Evolutionary conservation across 2,797 vertebrate genomes (phyloP).

Genomic region (Diglossa cyanea): DNA sequence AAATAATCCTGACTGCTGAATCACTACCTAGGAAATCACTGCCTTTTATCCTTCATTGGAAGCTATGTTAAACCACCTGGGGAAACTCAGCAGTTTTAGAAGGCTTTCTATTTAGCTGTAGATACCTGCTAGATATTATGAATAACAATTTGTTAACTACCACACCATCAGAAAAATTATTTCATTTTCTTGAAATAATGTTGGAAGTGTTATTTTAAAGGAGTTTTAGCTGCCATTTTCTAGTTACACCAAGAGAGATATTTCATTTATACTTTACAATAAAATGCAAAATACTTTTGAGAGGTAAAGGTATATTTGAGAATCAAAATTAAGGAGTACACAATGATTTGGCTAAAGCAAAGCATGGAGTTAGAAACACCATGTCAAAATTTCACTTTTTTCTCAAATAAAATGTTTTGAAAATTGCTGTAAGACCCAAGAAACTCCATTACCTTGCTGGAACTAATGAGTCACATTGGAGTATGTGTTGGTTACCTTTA

Average conservation of each 20-base stretch:
- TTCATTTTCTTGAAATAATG: not conserved
- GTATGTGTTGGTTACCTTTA: not conserved
- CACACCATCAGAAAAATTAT: not conserved
- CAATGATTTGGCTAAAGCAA: not conserved
- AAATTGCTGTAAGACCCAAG: not conserved
- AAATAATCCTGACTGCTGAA: not conserved
- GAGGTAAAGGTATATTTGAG: not conserved
- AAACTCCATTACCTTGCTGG: not conserved
- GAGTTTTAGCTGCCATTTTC: not conserved
- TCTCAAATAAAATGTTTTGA: not conserved
- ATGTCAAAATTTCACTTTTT: not conserved
- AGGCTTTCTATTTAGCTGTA: not conserved
- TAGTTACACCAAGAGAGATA: not conserved
- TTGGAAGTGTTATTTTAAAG: not conserved
- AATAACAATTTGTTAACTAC: not conserved
- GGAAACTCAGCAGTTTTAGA: not conserved
- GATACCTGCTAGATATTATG: not conserved
- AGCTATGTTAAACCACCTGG: not conserved
- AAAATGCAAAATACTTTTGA: not conserved
- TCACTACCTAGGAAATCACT: not conserved
- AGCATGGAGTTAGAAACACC: not conserved
- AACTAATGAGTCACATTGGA: accelerated
- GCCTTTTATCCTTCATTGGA: not conserved
- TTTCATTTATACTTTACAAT: not conserved
- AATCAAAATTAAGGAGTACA: not conserved